Percentiles rank a stretch among this genome's conserved stretches.
These are phyloP conservation scores for Diceros bicornis DNA, from an alignment of 2,797 vertebrate species.

Conservation along the genomic window DNA sequence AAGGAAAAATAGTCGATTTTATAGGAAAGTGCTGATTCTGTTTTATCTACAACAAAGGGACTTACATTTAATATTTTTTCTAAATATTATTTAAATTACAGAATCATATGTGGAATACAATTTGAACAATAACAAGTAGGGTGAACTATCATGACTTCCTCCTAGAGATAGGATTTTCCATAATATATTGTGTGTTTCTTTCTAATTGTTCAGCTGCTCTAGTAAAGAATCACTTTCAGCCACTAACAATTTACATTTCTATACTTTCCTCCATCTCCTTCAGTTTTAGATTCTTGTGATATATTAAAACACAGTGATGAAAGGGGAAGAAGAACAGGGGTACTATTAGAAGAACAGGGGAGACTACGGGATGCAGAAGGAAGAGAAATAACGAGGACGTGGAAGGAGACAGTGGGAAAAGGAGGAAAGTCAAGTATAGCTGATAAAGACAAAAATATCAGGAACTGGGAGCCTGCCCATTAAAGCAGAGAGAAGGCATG, in stretches of 20 bases:
- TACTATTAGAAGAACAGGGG: neutral
- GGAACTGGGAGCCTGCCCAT: neutral
- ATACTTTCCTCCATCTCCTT: neutral
- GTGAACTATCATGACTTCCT: neutral
- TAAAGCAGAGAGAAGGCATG: neutral
- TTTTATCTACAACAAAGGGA: constrained; percentile 27
- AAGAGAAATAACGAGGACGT: neutral
- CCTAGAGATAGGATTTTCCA: neutral
- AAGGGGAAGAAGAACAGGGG: neutral
- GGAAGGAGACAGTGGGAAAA: neutral
- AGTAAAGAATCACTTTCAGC: neutral
- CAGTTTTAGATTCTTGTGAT: neutral
- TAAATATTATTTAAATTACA: constrained; percentile 33
- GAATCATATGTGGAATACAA: neutral
- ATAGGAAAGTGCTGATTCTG: constrained; percentile 25
- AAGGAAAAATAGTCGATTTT: constrained; percentile 7
- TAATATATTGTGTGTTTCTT: neutral
- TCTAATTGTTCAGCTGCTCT: neutral
- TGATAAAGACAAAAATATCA: neutral
- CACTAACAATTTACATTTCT: neutral
- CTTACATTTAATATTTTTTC: constrained; percentile 1
- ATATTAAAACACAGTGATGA: neutral
- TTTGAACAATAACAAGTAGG: neutral
- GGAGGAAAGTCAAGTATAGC: neutral
- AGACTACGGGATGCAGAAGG: neutral